phyloP scores from a whole-genome alignment of 2,888 invertebrate genomes.

The Spicauda simplicius region DNA sequence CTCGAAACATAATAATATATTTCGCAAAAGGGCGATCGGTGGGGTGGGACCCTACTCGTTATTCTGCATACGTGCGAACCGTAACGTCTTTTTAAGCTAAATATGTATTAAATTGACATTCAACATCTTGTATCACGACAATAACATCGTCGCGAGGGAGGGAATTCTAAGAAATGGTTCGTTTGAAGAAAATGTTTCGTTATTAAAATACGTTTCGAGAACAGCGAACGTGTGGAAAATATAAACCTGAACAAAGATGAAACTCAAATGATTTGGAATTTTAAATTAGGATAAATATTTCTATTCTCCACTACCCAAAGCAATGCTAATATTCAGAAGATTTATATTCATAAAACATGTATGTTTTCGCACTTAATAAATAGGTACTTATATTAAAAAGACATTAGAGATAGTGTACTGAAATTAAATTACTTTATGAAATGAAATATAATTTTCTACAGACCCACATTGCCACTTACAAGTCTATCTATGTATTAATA shows the following conservation, averaged over 20 bases:
- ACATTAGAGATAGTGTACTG: too few relatives aligned
- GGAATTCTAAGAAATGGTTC: conserved; percentile 15
- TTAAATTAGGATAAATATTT: background rate
- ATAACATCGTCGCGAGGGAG: conserved; percentile 46
- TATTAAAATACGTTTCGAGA: conserved; percentile 1
- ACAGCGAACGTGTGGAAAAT: background rate
- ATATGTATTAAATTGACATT: conserved; percentile 73
- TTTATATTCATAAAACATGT: too few relatives aligned
- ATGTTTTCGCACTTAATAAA: too few relatives aligned
- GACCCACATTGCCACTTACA: too few relatives aligned
- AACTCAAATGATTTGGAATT: background rate
- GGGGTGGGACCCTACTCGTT: conserved; percentile 67
- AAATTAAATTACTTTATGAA: too few relatives aligned
- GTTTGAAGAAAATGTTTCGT: conserved; percentile 13
- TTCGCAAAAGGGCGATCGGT: conserved; percentile 60
- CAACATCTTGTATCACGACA: conserved; percentile 58
- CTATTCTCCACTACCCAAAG: too few relatives aligned
- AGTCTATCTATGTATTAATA: too few relatives aligned
- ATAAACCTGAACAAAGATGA: background rate
- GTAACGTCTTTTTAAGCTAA: conserved; percentile 64
- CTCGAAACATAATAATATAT: conserved; percentile 63
- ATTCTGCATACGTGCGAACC: conserved; percentile 63
- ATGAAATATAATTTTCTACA: too few relatives aligned
- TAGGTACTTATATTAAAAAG: too few relatives aligned
- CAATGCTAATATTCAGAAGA: too few relatives aligned